A percentile compares a stretch with the other conserved stretches of the same genome.
Evolutionary conservation across 2,797 vertebrate species (phyloP).

Genomic region (Thaleichthys pacificus): DNA sequence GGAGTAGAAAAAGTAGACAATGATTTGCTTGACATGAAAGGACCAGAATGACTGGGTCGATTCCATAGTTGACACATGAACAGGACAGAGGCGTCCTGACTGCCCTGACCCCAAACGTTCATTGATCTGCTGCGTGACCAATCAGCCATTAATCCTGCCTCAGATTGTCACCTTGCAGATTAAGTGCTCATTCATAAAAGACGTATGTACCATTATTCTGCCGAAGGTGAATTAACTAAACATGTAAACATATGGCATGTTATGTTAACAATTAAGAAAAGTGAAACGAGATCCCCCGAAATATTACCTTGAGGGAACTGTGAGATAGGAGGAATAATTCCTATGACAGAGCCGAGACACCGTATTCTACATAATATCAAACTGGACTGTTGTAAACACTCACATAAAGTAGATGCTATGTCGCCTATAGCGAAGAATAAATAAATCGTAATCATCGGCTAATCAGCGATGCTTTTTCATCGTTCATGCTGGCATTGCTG

Average conservation of each 20-base stretch:
- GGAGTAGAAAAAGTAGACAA: neutral
- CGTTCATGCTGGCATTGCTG: neutral
- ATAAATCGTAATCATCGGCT: too few relatives aligned
- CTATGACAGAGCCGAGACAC: too few relatives aligned
- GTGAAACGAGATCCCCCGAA: neutral
- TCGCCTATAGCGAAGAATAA: too few relatives aligned
- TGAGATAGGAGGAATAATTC: too few relatives aligned
- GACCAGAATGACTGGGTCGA: slow-evolving; percentile 2
- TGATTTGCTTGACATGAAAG: neutral
- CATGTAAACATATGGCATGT: neutral
- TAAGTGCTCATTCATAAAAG: neutral
- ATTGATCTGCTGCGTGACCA: slow-evolving; percentile 23
- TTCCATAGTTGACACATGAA: slow-evolving; percentile 6
- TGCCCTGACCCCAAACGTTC: slow-evolving; percentile 9
- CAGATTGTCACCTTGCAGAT: neutral
- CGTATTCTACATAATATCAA: too few relatives aligned
- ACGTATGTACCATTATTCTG: neutral
- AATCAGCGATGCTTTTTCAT: slow-evolving; percentile 2
- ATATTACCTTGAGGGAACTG: neutral
- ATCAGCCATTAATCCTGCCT: slow-evolving; percentile 20
- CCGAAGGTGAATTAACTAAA: neutral
- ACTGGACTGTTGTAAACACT: too few relatives aligned
- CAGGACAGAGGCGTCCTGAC: slow-evolving; percentile 5
- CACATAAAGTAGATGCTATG: neutral
- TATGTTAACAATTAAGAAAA: neutral